These are phyloP conservation scores for Sminthopsis crassicaudata DNA, from an alignment of 2,113 vertebrate genomes.

Conservation along the genomic window DNA sequence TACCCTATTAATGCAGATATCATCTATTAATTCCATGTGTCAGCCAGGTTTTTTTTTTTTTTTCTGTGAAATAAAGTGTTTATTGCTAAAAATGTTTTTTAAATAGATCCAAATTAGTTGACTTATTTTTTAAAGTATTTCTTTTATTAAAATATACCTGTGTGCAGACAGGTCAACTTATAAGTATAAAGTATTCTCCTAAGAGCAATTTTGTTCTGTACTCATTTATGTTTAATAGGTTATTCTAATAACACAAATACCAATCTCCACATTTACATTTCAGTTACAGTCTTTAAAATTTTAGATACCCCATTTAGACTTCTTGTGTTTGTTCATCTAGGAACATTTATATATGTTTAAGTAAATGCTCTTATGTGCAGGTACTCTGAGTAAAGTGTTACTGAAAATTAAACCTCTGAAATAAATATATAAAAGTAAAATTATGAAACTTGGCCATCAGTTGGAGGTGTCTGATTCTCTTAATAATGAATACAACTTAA, in stretches of 20 bases:
- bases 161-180: background rate
- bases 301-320: background rate
- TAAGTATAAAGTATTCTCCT: background rate
- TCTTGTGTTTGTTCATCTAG: background rate
- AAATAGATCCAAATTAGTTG: background rate
- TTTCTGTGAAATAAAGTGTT: slow-evolving; percentile 10
- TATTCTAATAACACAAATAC: background rate
- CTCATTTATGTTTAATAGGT: background rate
- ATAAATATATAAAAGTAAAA: background rate
- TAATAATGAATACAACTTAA: background rate
- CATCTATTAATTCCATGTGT: background rate
- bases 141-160: background rate
- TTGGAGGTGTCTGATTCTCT: background rate
- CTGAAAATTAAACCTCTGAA: background rate
- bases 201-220: background rate
- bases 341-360: background rate
- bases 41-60: background rate
- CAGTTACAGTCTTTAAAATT: background rate
- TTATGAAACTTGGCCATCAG: background rate
- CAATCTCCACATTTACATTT: background rate
- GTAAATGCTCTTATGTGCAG: background rate
- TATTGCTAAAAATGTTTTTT: background rate
- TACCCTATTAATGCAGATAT: slow-evolving; percentile 5
- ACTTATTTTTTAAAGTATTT: background rate
- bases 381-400: background rate